Evolutionary conservation across 2,888 invertebrate species (phyloP).

Genomic region (Stenolophus ochropezus): DNA sequence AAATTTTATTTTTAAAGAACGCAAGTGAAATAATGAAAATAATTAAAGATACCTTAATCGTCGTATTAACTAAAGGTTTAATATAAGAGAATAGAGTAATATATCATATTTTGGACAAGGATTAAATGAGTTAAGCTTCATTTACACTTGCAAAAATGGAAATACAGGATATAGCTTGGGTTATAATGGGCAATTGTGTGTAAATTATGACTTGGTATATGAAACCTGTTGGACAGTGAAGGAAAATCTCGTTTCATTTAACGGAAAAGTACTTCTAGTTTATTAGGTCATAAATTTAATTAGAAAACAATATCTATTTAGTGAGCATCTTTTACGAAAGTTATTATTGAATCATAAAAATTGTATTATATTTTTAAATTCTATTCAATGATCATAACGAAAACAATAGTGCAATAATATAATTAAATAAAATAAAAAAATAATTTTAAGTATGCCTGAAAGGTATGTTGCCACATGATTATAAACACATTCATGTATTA

Average conservation of each 20-base stretch:
- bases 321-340: too few relatives aligned
- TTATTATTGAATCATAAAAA: too few relatives aligned
- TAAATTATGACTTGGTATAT: constrained; percentile 20
- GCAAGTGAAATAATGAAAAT: too few relatives aligned
- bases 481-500: too few relatives aligned
- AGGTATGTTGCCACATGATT: too few relatives aligned
- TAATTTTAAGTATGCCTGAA: too few relatives aligned
- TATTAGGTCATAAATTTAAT: background rate
- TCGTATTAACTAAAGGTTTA: background rate
- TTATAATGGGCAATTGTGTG: constrained; percentile 34
- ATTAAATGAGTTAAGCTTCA: background rate
- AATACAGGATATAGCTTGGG: background rate
- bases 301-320: background rate
- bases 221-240: constrained; percentile 4
- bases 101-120: constrained; percentile 3
- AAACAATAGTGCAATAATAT: too few relatives aligned
- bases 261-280: background rate
- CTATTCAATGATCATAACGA: too few relatives aligned
- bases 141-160: constrained; percentile 26
- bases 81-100: background rate
- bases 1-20: too few relatives aligned
- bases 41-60: too few relatives aligned
- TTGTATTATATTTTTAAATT: too few relatives aligned
- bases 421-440: too few relatives aligned
- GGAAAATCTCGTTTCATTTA: background rate